A percentile compares a stretch with the other conserved stretches of the same genome.
These are phyloP conservation scores for Phasia obesa DNA, from an alignment of 2,888 invertebrate genomes.

Conservation along the genomic window DNA sequence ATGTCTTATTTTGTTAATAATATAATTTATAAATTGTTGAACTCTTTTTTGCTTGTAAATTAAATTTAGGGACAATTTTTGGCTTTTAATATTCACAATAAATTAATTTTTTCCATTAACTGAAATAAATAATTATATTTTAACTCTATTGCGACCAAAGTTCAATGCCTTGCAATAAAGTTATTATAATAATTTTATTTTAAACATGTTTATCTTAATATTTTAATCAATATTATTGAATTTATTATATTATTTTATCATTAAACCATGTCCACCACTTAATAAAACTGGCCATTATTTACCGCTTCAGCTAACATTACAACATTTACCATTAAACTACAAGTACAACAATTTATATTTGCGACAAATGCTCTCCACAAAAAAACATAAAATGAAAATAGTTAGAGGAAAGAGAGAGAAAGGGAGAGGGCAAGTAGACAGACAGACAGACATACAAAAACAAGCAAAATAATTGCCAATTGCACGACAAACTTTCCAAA, in stretches of 20 bases:
- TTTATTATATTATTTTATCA: constrained; percentile 62
- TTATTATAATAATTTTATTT: constrained; percentile 38
- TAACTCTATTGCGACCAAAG: constrained; percentile 9
- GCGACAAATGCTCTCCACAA: neutral
- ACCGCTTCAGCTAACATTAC: constrained; percentile 64
- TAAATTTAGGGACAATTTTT: too few species aligned
- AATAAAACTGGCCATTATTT: constrained; percentile 66
- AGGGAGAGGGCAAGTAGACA: neutral
- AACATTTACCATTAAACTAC: constrained; percentile 56
- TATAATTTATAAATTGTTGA: too few species aligned
- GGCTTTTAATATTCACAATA: too few species aligned
- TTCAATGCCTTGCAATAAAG: constrained; percentile 48
- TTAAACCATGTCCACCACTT: constrained; percentile 62
- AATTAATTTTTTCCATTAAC: neutral
- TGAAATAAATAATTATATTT: constrained; percentile 9
- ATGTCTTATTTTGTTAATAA: too few species aligned
- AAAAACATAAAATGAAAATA: constrained; percentile 20
- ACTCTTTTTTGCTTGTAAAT: too few species aligned
- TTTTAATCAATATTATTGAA: constrained; percentile 64
- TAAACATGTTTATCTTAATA: constrained; percentile 56
- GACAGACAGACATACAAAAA: constrained; percentile 35
- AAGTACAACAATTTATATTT: constrained; percentile 47
- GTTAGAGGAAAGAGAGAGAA: neutral
- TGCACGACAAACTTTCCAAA: constrained; percentile 70
- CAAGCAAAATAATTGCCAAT: constrained; percentile 71